Conservation (phyloP, 2,888 invertebrate genomes). For the Syrista parreyssii region DNA sequence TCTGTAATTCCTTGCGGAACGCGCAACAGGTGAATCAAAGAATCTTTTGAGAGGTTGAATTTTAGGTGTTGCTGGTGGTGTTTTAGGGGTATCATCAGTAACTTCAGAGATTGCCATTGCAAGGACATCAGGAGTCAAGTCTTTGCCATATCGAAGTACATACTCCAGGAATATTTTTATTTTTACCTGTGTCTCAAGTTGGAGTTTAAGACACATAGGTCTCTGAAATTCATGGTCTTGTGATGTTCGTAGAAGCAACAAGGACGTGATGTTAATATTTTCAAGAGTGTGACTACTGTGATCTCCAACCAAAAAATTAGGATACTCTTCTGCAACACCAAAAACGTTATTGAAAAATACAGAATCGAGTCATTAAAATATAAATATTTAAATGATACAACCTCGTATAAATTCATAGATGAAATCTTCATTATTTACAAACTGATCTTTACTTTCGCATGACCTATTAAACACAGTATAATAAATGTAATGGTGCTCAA, state of each 20-base stretch:
- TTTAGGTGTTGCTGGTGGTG: constrained; percentile 38
- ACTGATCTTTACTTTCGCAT: constrained; percentile 5
- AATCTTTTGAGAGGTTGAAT: constrained; percentile 47
- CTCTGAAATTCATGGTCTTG: constrained; percentile 70
- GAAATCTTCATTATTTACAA: constrained; percentile 9
- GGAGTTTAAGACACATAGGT: constrained; percentile 70
- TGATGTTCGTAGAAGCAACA: constrained; percentile 69
- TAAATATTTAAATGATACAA: constrained; percentile 5
- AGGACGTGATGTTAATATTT: constrained; percentile 66
- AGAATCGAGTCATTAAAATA: not conserved
- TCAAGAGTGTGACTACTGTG: constrained; percentile 53
- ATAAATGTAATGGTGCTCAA: not conserved
- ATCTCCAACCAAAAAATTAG: constrained; percentile 65
- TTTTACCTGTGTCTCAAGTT: constrained; percentile 68
- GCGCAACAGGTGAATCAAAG: constrained; percentile 53
- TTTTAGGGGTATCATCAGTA: constrained; percentile 31
- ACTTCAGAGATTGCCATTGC: constrained; percentile 65
- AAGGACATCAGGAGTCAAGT: constrained; percentile 65
- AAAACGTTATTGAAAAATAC: not conserved
- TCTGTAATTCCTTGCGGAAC: constrained; percentile 47
- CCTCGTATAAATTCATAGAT: constrained; percentile 32
- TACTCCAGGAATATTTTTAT: constrained; percentile 70
- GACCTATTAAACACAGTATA: not conserved
- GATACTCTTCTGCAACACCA: constrained; percentile 62
- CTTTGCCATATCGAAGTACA: constrained; percentile 67